These are phyloP conservation scores for Malurus leucopterus DNA, from an alignment of 2,797 vertebrate species.

Conservation along the genomic window DNA sequence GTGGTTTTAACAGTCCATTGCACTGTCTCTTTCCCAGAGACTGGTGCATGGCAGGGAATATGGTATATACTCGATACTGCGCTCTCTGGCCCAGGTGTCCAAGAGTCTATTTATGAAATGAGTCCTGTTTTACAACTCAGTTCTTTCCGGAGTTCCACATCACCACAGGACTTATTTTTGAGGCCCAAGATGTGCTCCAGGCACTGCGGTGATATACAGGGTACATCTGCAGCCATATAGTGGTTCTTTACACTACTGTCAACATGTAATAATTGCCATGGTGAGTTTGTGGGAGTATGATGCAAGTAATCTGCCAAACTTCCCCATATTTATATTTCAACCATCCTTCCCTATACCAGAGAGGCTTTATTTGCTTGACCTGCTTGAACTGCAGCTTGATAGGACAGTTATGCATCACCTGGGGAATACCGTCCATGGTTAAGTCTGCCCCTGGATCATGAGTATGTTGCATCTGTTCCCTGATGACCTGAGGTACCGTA, in stretches of 20 bases:
- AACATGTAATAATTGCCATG: too few relatives aligned
- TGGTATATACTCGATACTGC: neutral
- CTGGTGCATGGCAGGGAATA: neutral
- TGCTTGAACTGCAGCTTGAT: neutral
- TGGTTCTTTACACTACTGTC: neutral
- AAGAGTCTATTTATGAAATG: neutral
- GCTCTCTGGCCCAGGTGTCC: neutral
- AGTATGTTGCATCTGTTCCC: neutral
- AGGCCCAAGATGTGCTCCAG: neutral
- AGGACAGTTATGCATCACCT: neutral
- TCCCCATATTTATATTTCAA: too few relatives aligned
- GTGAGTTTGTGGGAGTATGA: neutral
- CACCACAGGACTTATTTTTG: neutral
- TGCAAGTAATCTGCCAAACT: too few relatives aligned
- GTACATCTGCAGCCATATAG: neutral
- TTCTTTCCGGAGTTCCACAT: neutral
- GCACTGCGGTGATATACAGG: neutral
- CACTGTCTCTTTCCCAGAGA: neutral
- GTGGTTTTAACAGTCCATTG: neutral
- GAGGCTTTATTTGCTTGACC: neutral
- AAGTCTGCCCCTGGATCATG: rapidly evolving
- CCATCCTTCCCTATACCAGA: neutral
- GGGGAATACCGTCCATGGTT: rapidly evolving
- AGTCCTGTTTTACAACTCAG: neutral
- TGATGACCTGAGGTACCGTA: neutral